A percentile compares a stretch with the other conserved stretches of the same genome.
These are phyloP conservation scores for Hydrocynus forskahlii DNA, from an alignment of 2,797 vertebrate species.

Conservation along the genomic window DNA sequence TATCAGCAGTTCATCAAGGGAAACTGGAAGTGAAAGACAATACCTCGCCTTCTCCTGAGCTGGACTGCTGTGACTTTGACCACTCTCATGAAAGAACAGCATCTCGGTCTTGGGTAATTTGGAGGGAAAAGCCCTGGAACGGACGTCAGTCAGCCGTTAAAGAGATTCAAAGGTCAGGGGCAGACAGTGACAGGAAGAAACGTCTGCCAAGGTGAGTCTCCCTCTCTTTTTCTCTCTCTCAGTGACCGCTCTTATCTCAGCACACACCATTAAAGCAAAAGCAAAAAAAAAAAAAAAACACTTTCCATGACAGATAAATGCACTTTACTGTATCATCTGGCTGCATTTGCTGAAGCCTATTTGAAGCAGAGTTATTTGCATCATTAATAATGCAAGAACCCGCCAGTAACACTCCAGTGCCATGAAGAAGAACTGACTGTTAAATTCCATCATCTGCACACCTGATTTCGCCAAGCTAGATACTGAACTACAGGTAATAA, in stretches of 20 bases:
- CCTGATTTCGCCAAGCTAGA: no score
- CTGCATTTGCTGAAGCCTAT: neutral
- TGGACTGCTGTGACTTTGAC: constrained; percentile 61
- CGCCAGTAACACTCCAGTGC: neutral
- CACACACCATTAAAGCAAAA: constrained; percentile 22
- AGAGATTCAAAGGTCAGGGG: constrained; percentile 66
- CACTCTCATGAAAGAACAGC: constrained; percentile 64
- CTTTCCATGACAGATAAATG: constrained; percentile 9
- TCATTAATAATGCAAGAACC: neutral
- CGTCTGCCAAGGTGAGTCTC: constrained; percentile 57
- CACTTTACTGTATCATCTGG: neutral
- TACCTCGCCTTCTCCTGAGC: constrained; percentile 69
- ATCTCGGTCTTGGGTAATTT: constrained; percentile 67
- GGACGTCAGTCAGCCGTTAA: constrained; percentile 76
- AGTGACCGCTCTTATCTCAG: constrained; percentile 36
- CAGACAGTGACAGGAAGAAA: constrained; percentile 60
- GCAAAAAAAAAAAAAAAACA: neutral
- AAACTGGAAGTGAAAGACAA: constrained; percentile 84
- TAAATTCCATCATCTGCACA: no score
- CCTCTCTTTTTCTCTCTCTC: constrained; percentile 3
- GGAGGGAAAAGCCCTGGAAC: constrained; percentile 67
- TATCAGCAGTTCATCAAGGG: constrained; percentile 80
- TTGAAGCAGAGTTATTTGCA: neutral
- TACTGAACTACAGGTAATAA: no score
- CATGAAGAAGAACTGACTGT: neutral